Conservation (phyloP, 2,113 vertebrate genomes). For the Trematomus loennbergii region DNA sequence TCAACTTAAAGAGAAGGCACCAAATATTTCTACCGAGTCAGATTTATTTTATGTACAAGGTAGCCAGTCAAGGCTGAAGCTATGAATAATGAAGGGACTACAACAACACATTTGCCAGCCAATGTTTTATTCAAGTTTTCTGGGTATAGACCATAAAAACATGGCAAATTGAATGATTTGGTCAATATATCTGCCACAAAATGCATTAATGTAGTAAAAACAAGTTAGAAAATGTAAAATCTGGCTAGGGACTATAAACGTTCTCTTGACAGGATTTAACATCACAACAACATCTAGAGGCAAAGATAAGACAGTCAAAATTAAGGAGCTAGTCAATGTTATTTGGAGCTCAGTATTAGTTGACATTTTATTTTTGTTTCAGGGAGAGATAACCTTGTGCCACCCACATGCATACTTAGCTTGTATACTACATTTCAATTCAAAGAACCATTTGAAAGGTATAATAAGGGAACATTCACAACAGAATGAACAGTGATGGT, state of each 20-base stretch:
- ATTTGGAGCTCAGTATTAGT: not conserved
- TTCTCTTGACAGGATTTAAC: slow-evolving; percentile 3
- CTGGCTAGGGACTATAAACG: not conserved
- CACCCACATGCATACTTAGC: not conserved
- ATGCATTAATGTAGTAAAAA: slow-evolving; percentile 24
- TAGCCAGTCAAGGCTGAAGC: not conserved
- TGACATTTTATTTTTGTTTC: not conserved
- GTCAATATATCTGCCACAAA: not conserved
- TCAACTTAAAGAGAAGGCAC: not conserved
- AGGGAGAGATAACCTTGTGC: not conserved
- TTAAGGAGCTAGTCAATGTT: not conserved
- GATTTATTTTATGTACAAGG: slow-evolving; percentile 8
- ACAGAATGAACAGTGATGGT: no score
- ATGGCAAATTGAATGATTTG: not conserved
- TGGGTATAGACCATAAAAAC: not conserved
- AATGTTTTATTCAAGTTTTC: slow-evolving; percentile 43
- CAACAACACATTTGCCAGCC: slow-evolving; percentile 8
- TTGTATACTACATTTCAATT: not conserved
- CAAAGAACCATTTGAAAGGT: not conserved
- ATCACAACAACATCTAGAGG: not conserved
- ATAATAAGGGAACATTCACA: not conserved
- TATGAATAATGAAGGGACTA: slow-evolving; percentile 33
- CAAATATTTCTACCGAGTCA: not conserved
- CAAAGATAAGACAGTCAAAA: slow-evolving; percentile 16
- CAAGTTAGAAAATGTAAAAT: not conserved